A percentile compares a stretch with the other conserved stretches of the same genome.
phyloP scores from a whole-genome alignment of 2,113 vertebrate species.

The Cygnus buccinator region DNA sequence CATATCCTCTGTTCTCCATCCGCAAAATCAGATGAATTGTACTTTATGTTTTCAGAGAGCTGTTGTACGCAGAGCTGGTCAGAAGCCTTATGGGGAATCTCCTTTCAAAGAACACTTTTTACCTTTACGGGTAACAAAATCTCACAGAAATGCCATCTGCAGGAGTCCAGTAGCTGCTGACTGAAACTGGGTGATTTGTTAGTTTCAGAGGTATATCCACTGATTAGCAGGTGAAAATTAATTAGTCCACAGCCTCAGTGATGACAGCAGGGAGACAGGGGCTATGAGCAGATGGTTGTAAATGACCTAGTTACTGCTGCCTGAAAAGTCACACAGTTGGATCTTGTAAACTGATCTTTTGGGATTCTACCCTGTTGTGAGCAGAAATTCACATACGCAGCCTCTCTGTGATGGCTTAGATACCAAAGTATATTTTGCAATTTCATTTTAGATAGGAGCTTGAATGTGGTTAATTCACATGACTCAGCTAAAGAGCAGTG shows the following conservation, averaged over 20 bases:
- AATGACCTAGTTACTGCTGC: conserved; percentile 56
- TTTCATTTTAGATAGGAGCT: neutral
- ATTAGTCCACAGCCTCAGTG: neutral
- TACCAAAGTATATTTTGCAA: conserved; percentile 8
- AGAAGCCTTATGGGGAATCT: neutral
- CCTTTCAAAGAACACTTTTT: neutral
- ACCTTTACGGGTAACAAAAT: neutral
- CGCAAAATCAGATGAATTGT: neutral
- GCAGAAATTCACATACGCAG: conserved; percentile 20
- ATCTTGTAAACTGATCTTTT: neutral
- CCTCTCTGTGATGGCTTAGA: neutral
- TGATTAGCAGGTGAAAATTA: conserved; percentile 38
- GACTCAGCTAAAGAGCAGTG: neutral
- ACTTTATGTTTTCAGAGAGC: neutral
- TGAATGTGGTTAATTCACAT: neutral
- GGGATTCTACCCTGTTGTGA: neutral
- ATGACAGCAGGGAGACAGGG: neutral
- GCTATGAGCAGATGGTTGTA: conserved; percentile 44
- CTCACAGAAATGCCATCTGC: neutral
- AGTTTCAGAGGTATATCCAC: neutral
- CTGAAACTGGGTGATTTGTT: neutral
- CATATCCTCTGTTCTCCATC: neutral
- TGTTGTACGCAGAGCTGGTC: rapidly evolving
- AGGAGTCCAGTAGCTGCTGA: neutral
- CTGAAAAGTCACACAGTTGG: conserved; percentile 1